Conservation (phyloP, 2,113 vertebrate species). For the Ailurus styani region DNA sequence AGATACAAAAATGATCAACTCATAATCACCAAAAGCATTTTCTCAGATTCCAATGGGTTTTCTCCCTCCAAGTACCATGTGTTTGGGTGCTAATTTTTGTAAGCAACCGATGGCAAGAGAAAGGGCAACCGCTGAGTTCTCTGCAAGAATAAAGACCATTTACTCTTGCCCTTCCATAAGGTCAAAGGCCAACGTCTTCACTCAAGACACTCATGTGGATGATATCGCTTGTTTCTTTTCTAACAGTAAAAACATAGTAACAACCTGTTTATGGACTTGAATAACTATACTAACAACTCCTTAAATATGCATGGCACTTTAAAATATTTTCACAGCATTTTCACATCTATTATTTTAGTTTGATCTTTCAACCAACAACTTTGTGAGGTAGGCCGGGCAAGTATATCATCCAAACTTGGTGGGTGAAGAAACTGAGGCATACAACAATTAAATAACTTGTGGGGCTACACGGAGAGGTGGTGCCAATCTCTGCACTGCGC, state of each 20-base stretch:
- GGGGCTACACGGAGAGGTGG: background rate
- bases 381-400: constrained; percentile 53
- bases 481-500: background rate
- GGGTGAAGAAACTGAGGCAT: constrained; percentile 31
- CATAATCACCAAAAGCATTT: constrained; percentile 32
- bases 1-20: constrained; percentile 23
- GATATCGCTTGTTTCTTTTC: constrained; percentile 11
- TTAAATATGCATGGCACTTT: constrained; percentile 44
- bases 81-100: constrained; percentile 1
- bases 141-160: background rate
- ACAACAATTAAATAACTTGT: background rate
- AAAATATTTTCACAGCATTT: constrained; percentile 45
- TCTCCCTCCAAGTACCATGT: constrained; percentile 12
- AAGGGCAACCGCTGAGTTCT: background rate
- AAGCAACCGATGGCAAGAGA: background rate
- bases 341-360: constrained; percentile 8
- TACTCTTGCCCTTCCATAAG: background rate
- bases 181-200: background rate
- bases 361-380: constrained; percentile 21
- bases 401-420: background rate
- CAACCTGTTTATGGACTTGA: constrained; percentile 21
- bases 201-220: background rate
- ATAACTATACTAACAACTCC: constrained; percentile 22
- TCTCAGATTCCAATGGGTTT: constrained; percentile 14
- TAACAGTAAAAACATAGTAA: constrained; percentile 49